Evolutionary conservation across 1,140 invertebrate species (phyloP), one percentile per base, ranked within the genome.

Genomic region (Dreissena rostriformis): DNA sequence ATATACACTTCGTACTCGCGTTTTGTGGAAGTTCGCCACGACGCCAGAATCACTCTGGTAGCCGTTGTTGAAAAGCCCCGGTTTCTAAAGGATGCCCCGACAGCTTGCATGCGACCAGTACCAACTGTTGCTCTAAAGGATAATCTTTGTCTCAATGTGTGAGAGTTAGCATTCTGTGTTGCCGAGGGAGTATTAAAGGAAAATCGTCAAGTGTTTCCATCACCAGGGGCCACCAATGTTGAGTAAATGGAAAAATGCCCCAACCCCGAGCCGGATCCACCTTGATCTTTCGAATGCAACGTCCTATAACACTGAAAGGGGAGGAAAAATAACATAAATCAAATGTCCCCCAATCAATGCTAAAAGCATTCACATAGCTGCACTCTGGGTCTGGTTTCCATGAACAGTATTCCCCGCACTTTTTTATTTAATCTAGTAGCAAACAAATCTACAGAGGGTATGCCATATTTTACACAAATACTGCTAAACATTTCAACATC

Each of bases 231-330:
- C n/a, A n/a, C n/a, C n/a, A n/a, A n/a, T n/a, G n/a, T n/a, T n/a
- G n/a, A n/a, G n/a, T n/a, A n/a, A n/a, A n/a, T n/a, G n/a, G 53
- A 57, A 12, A 57, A 57, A 12, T 57, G 53, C 12, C 53, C 19
- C 12, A 14, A 19, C 53, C 73, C n/a, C 24, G 39, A 10, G 73
- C 74, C 51, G 49, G n/a, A 22, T 84, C 74, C 74, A 67, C 24
- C 39, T 53, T 39, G 15, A 84, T 39, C 49, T 84, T 84, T 22
- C 28, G 68, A 17, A 84, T 17, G 10, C 15, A 67, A 26, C 74
- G 26, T 51, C 28, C 57, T 7, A 82, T 55, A 11, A 76, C 17
- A 53, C 71, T 75, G 70, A 82, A 82, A 55, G 80, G 80, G 80
- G 57, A 82, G 75, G 7, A 53, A 24, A 76, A 76, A 82, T 12